Evolutionary conservation across 2,113 vertebrate species (phyloP).

Genomic region (Phaetusa simplex): DNA sequence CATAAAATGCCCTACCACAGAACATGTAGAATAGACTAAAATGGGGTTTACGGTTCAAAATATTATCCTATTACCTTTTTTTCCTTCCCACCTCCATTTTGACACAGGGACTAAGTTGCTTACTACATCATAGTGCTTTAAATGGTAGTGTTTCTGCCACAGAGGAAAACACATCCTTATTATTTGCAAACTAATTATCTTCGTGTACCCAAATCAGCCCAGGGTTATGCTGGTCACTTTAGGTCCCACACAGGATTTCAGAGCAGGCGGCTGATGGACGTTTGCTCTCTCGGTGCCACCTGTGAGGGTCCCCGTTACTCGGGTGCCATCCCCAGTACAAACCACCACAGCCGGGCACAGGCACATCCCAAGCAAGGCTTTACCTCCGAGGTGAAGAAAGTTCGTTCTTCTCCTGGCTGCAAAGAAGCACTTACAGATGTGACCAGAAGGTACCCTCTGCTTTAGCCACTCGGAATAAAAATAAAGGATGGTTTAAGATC

Average conservation of each 20-base stretch:
- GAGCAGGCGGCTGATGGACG: background rate
- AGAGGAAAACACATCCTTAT: background rate
- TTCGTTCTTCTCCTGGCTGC: background rate
- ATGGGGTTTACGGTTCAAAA: conserved; percentile 4
- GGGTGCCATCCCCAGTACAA: no score
- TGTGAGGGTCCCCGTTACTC: accelerated
- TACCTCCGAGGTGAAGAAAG: background rate
- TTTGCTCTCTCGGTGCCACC: background rate
- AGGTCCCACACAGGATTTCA: background rate
- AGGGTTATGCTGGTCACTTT: background rate
- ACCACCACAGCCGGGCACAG: background rate
- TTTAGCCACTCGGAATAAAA: background rate
- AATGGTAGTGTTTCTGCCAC: background rate
- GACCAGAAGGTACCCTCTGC: background rate
- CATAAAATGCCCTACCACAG: conserved; percentile 46
- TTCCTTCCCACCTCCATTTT: background rate
- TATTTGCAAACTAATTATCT: background rate
- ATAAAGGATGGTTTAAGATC: background rate
- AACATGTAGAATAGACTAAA: conserved; percentile 28
- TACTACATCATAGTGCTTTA: background rate
- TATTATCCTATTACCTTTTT: background rate
- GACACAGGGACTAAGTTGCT: background rate
- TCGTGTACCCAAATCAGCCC: background rate
- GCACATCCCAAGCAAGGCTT: background rate
- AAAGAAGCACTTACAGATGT: background rate